These are phyloP conservation scores for Pantherophis vulpinus DNA, from an alignment of 2,797 vertebrate genomes.

Conservation along the genomic window DNA sequence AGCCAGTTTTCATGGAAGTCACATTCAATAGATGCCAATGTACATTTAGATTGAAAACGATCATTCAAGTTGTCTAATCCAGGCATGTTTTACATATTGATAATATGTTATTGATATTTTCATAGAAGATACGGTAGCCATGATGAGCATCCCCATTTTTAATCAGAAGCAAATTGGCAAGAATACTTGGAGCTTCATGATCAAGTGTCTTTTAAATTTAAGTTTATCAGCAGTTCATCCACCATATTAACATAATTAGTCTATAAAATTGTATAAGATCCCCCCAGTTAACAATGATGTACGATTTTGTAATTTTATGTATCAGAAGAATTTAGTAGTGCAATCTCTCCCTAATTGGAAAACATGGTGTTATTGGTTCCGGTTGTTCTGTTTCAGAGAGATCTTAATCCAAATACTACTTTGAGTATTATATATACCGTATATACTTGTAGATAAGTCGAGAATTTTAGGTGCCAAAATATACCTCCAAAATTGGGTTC, in stretches of 20 bases:
- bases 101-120: background rate
- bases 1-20: background rate
- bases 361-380: background rate
- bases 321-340: background rate
- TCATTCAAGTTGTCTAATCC: background rate
- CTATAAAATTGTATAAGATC: background rate
- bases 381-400: background rate
- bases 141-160: background rate
- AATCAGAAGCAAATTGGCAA: background rate
- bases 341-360: background rate
- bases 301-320: background rate
- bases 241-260: background rate
- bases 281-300: background rate
- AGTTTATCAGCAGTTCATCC: background rate
- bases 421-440: background rate
- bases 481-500: background rate
- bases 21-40: background rate
- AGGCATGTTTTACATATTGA: background rate
- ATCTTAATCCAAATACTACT: background rate
- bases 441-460: background rate
- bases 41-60: background rate
- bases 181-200: background rate
- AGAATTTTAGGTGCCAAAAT: background rate
- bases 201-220: background rate
- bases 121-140: background rate